Conservation (phyloP, 1,140 invertebrate species). For the Leptoteleia sp. region DNA sequence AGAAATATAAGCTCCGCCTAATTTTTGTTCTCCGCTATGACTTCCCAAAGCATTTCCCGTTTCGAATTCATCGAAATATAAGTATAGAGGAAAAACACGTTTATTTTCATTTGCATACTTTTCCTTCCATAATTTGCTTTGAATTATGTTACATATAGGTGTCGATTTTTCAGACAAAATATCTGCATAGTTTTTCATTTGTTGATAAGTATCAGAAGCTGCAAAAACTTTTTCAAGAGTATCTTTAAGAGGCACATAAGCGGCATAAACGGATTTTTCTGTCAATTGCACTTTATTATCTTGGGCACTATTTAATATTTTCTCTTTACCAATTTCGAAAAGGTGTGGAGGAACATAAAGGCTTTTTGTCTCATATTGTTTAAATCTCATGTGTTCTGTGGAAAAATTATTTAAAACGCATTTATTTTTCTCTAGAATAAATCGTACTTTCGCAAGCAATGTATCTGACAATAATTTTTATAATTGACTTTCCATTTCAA, state of each 20-base stretch:
- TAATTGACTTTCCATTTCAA: conserved; percentile 17
- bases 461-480: not conserved
- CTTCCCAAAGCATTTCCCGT: too few relatives aligned
- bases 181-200: conserved; percentile 1
- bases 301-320: not conserved
- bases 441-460: not conserved
- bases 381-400: conserved; percentile 8
- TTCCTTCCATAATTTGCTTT: conserved; percentile 6
- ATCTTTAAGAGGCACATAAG: conserved; percentile 10
- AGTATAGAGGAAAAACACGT: not conserved
- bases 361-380: not conserved
- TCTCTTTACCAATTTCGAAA: conserved; percentile 9
- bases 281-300: not conserved
- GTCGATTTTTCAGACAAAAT: not conserved
- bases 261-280: conserved; percentile 12
- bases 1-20: too few relatives aligned
- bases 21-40: too few relatives aligned
- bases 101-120: conserved; percentile 4
- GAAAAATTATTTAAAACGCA: conserved; percentile 12
- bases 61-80: too few relatives aligned
- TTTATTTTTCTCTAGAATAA: conserved; percentile 15
- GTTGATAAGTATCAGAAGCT: not conserved
- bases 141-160: not conserved
- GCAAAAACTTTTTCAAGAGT: conserved; percentile 3
- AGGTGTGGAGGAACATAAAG: not conserved